Evolutionary conservation across 2,888 invertebrate species (phyloP), one percentile per base, ranked within the genome.

Genomic region (Syrphus vitripennis): DNA sequence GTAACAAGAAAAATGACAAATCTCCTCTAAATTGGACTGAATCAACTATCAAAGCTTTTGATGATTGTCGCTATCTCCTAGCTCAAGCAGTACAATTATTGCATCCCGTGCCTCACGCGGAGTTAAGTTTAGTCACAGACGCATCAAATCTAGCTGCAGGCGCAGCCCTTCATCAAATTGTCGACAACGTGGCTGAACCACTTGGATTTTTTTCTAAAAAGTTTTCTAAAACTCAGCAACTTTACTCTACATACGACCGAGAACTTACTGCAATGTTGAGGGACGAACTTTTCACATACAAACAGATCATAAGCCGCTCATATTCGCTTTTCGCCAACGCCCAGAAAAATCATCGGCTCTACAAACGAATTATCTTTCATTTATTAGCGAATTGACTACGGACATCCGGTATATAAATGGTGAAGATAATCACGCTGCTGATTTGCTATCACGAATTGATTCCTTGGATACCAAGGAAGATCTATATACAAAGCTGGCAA

Each of bases 91-190:
- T 71, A 6, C 55, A 9, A 7, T 71, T 71, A 5, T 40, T 71
- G 7, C 65, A 65, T 10, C 53, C 55, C 4, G 5, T 55, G n/a
- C 55, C 63, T 9, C 16, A 76, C 21, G 75, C 67, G 19, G 71
- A 79, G 19, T 45, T 79, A 6, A 72, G 72, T 12, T 24, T 71
- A 0, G n/a, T 57, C 10, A 72, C 65, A 4, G 63, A 79, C 29
- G 65, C 72, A 37, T 65, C 72, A n/a, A 79, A 63, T n/a, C 14
- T 72, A 67, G 72, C 65, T 21, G 57, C 57, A 9, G 72, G 65
- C 0, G 63, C 78, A 7, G 70, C 26, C 1, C 34, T 69, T 2
- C 12, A 69, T 19, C 69, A 70, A 55, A 4, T 78, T 24, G 55
- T 71, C 53, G 24, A 72, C 63, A 31, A 48, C 19, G 57, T 55